A percentile compares a stretch with the other conserved stretches of the same genome.
Conservation (phyloP, 1,140 invertebrate species). For the Aphidius ervi region DNA sequence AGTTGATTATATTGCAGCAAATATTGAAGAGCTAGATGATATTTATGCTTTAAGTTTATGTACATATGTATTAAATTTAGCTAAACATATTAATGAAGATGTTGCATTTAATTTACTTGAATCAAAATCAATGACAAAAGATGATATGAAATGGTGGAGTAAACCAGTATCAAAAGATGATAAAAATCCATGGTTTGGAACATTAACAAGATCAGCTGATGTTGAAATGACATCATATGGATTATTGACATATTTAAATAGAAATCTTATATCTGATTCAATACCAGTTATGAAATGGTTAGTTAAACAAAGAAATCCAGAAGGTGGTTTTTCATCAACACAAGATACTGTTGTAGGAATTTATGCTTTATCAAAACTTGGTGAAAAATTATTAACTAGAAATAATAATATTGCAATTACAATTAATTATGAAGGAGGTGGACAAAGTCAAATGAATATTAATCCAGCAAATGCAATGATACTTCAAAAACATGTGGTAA, state of each 20-base stretch:
- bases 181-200: constrained; percentile 69
- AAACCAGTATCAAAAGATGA: constrained; percentile 57
- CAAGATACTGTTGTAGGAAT: constrained; percentile 75
- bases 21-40: constrained; percentile 67
- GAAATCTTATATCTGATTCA: constrained; percentile 64
- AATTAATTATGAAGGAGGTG: constrained; percentile 56
- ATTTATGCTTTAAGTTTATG: constrained; percentile 74
- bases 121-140: constrained; percentile 40
- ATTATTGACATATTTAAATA: constrained; percentile 63
- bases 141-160: constrained; percentile 72
- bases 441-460: constrained; percentile 62
- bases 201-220: constrained; percentile 67
- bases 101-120: constrained; percentile 67
- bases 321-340: constrained; percentile 80
- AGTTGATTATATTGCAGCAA: constrained; percentile 71
- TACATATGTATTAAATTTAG: constrained; percentile 73
- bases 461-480: constrained; percentile 70
- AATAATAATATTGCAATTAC: constrained; percentile 57
- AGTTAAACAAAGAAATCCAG: constrained; percentile 71
- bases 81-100: constrained; percentile 65
- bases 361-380: constrained; percentile 67
- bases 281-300: constrained; percentile 82
- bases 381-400: constrained; percentile 57
- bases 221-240: constrained; percentile 88
- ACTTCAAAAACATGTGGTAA: constrained; percentile 62